Evolutionary conservation across 2,888 invertebrate species (phyloP).

Genomic region (Scelioninae gen. 1): DNA sequence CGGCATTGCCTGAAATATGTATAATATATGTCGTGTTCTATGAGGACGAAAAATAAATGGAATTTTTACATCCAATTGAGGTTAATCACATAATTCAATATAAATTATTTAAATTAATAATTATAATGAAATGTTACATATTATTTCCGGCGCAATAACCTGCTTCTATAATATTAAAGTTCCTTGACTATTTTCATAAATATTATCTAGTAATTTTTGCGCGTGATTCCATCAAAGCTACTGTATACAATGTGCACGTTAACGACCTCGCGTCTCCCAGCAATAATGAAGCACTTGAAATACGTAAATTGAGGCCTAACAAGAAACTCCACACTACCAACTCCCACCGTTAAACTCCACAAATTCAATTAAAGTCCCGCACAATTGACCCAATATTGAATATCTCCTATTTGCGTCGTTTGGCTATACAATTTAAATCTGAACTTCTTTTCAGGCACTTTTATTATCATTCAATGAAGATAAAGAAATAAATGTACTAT

Average conservation of each 20-base stretch:
- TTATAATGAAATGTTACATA: too few species aligned
- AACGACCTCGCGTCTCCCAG: conserved; percentile 65
- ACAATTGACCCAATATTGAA: conserved; percentile 56
- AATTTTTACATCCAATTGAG: too few species aligned
- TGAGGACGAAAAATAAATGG: too few species aligned
- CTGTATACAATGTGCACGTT: conserved; percentile 64
- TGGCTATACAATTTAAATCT: conserved; percentile 40
- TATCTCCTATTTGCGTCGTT: conserved; percentile 39
- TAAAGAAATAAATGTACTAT: too few species aligned
- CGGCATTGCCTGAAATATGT: too few species aligned
- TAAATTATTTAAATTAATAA: too few species aligned
- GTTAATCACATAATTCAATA: too few species aligned
- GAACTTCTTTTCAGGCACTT: conserved; percentile 46
- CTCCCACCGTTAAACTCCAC: conserved; percentile 25
- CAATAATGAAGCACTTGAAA: conserved; percentile 64
- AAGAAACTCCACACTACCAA: conserved; percentile 54
- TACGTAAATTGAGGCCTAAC: conserved; percentile 65
- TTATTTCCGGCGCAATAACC: conserved; percentile 43
- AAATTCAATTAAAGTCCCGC: conserved; percentile 59
- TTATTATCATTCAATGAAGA: neutral
- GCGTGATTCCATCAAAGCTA: conserved; percentile 55
- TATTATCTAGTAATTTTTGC: conserved; percentile 52
- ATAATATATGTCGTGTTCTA: too few species aligned
- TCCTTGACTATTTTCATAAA: neutral
- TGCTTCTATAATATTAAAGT: conserved; percentile 12